Evolutionary conservation across 1,140 invertebrate species (phyloP).

Genomic region (Papilio machaon): DNA sequence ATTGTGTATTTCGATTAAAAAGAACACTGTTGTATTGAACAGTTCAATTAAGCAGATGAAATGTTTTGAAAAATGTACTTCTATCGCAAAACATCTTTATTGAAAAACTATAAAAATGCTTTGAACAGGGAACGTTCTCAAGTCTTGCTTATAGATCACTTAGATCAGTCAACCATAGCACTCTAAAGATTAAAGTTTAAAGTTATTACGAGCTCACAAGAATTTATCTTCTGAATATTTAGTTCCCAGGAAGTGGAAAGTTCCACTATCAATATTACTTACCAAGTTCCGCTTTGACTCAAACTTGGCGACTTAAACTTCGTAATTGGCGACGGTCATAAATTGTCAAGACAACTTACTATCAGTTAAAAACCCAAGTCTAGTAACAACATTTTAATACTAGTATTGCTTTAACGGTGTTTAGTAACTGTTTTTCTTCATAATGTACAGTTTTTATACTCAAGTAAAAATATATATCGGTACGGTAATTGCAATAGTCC

Average conservation of each 20-base stretch:
- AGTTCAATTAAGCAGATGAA: neutral
- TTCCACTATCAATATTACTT: neutral
- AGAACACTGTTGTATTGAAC: neutral
- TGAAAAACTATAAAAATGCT: too few species aligned
- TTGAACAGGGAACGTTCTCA: too few species aligned
- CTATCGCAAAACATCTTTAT: neutral
- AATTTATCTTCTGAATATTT: too few species aligned
- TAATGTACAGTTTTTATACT: neutral
- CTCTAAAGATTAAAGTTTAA: too few species aligned
- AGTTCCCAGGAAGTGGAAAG: neutral
- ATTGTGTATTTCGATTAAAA: neutral
- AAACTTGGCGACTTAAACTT: neutral
- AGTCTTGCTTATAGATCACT: too few species aligned
- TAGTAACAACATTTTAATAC: neutral
- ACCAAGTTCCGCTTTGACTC: neutral
- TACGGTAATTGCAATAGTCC: too few species aligned
- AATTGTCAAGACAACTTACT: neutral
- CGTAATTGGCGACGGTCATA: neutral
- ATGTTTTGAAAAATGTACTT: neutral
- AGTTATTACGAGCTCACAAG: too few species aligned
- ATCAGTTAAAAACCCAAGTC: constrained; percentile 13
- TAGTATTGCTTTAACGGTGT: constrained; percentile 4
- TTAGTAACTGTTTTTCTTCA: neutral
- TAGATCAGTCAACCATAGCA: neutral
- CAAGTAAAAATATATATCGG: neutral